phyloP scores from a whole-genome alignment of 2,113 vertebrate genomes.

The Chaetura pelagica region DNA sequence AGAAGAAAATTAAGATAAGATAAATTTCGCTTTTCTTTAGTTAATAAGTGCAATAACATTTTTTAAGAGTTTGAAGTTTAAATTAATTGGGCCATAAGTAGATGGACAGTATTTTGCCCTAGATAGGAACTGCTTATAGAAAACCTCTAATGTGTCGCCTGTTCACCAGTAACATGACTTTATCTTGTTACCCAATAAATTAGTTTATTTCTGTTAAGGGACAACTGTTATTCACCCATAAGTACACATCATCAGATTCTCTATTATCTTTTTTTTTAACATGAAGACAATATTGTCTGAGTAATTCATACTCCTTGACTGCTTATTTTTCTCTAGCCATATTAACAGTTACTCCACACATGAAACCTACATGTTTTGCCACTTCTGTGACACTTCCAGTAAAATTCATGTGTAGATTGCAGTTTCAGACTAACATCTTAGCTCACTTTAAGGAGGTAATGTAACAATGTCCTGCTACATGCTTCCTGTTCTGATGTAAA shows the following conservation, averaged over 20 bases:
- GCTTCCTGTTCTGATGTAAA: neutral
- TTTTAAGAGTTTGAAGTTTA: neutral
- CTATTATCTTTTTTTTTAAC: neutral
- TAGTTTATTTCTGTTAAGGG: neutral
- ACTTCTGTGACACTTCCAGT: neutral
- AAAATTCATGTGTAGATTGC: neutral
- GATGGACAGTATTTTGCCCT: neutral
- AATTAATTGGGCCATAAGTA: neutral
- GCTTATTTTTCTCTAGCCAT: neutral
- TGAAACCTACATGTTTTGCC: neutral
- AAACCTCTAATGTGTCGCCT: neutral
- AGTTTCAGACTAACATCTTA: neutral
- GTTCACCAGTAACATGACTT: neutral
- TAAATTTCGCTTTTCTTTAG: neutral
- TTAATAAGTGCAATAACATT: neutral
- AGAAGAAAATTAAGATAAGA: neutral
- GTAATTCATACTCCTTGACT: neutral
- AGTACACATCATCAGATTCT: neutral
- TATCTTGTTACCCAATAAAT: neutral
- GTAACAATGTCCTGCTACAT: neutral
- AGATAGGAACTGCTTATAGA: neutral
- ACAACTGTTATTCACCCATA: neutral
- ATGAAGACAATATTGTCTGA: neutral
- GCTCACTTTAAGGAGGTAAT: neutral
- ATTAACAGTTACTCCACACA: neutral